Conservation (phyloP, 2,113 vertebrate genomes). For the Lasiurus cinereus region DNA sequence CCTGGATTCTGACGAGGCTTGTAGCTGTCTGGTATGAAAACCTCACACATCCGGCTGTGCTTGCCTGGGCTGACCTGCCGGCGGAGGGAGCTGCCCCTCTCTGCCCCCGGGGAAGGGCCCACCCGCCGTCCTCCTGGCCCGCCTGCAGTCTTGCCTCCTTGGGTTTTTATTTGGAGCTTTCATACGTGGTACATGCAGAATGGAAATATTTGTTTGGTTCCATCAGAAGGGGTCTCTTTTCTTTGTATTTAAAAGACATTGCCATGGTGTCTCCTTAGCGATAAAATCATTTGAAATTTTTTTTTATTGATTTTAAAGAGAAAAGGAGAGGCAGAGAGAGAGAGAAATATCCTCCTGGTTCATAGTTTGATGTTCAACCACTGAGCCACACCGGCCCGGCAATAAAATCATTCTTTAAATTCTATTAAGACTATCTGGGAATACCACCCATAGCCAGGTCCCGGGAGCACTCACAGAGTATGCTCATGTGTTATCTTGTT, state of each 20-base stretch:
- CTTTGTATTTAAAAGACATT: not conserved
- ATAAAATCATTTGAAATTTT: too few relatives aligned
- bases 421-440: not conserved
- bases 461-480: not conserved
- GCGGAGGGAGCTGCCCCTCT: not conserved
- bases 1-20: constrained; percentile 48
- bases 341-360: too few relatives aligned
- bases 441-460: rapidly evolving
- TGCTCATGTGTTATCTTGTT: not conserved
- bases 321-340: too few relatives aligned
- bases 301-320: too few relatives aligned
- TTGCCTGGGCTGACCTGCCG: not conserved
- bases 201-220: not conserved
- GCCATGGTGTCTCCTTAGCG: not conserved
- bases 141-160: rapidly evolving
- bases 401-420: too few relatives aligned
- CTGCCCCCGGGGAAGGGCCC: not conserved
- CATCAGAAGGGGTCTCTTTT: not conserved
- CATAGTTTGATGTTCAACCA: too few relatives aligned
- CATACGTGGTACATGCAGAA: rapidly evolving
- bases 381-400: too few relatives aligned
- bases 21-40: not conserved
- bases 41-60: not conserved
- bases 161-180: not conserved
- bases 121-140: not conserved